Percentiles rank a stretch among this genome's conserved stretches.
Conservation (phyloP, 1,140 invertebrate species). For the Ectropis grisescens region DNA sequence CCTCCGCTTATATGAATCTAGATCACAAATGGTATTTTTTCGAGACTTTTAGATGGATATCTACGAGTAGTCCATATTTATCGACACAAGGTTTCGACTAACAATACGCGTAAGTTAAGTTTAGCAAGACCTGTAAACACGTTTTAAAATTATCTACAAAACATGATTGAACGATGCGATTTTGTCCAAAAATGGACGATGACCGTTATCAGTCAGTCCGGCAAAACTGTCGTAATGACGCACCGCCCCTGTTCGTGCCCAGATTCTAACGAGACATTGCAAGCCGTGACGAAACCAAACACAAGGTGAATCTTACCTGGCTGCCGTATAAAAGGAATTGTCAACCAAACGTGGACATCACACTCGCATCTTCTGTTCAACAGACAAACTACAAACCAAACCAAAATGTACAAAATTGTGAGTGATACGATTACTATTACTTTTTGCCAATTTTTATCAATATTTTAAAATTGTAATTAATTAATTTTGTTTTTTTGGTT, state of each 20-base stretch:
- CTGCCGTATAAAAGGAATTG: constrained; percentile 60
- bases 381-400: constrained; percentile 29
- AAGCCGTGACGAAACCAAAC: constrained; percentile 46
- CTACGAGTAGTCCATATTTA: too few relatives aligned
- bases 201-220: constrained; percentile 26
- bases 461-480: background rate
- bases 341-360: constrained; percentile 37
- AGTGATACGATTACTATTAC: too few relatives aligned
- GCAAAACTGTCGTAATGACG: constrained; percentile 34
- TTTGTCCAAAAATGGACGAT: constrained; percentile 15
- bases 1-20: too few relatives aligned
- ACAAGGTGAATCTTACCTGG: constrained; percentile 59
- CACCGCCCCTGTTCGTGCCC: constrained; percentile 47
- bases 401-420: constrained; percentile 57
- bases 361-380: constrained; percentile 32
- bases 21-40: too few relatives aligned
- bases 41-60: too few relatives aligned
- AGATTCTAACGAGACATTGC: constrained; percentile 33
- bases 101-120: too few relatives aligned
- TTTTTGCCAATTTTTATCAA: constrained; percentile 3
- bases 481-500: constrained; percentile 9
- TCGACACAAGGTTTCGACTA: too few relatives aligned
- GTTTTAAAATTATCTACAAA: too few relatives aligned
- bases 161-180: background rate
- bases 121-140: too few relatives aligned